These are phyloP conservation scores for Stenodema calcarata DNA, from an alignment of 2,888 invertebrate species.

Conservation along the genomic window DNA sequence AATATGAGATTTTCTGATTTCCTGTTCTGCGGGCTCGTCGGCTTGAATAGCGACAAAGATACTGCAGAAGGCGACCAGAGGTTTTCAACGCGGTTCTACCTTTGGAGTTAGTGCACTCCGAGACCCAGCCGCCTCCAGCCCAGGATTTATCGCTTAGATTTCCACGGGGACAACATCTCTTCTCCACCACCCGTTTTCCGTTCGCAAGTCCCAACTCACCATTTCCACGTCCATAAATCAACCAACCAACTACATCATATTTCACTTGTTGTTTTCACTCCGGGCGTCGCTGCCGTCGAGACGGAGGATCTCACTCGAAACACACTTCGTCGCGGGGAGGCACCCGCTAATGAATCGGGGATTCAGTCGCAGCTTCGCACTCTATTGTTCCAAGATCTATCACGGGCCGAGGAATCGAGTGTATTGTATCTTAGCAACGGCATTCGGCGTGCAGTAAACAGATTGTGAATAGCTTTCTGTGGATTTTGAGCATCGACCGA, in stretches of 20 bases:
- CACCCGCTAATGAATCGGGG: slow-evolving; percentile 20
- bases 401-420: neutral
- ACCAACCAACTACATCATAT: slow-evolving; percentile 37
- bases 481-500: too few species aligned
- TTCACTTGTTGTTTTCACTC: slow-evolving; percentile 40
- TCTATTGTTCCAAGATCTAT: slow-evolving; percentile 27
- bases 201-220: slow-evolving; percentile 17
- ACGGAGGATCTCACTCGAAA: neutral
- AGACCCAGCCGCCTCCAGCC: neutral
- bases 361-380: slow-evolving; percentile 8
- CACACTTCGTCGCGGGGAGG: neutral
- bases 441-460: too few species aligned
- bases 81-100: neutral
- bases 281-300: neutral
- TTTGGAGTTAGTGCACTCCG: neutral
- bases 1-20: too few species aligned
- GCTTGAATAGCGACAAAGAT: too few species aligned
- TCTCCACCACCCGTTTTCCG: neutral
- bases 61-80: neutral
- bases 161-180: slow-evolving; percentile 35
- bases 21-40: too few species aligned
- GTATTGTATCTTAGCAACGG: neutral
- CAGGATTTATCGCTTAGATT: slow-evolving; percentile 39
- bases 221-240: slow-evolving; percentile 37
- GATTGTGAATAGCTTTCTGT: too few species aligned